Evolutionary conservation across 2,797 vertebrate genomes (phyloP), one percentile per base, ranked within the genome.

Genomic region (Ambastaia sidthimunki): DNA sequence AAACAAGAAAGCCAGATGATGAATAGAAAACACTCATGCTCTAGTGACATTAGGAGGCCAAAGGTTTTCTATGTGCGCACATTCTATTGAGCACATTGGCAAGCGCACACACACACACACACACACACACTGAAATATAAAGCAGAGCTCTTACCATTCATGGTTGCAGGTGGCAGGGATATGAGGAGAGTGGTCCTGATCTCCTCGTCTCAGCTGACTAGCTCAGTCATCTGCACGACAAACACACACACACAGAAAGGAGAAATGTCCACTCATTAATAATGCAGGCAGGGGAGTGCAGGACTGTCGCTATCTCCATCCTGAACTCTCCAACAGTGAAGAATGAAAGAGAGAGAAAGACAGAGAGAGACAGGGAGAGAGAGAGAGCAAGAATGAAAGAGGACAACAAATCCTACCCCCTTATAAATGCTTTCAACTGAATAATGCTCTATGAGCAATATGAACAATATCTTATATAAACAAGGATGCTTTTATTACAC

Each of bases 71-170:
- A 6, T 21, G 1, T 15, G 50, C 59, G 73, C 59, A 73, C 72
- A 76, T 23, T 62, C 60, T 52, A 31, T 44, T 52, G 37, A 16
- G 60, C 62, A 73, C 28, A n/a, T 60, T 65, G 37, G 34, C 41
- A 59, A 44, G 54, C 50, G 66, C 69, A 62, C 77, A 73, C 34
- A 54, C 76, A 59, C 60, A 47, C 44, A 72, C 41, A 62, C 65
- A 57, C 55, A 73, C 28, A 80, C 37, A 77, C 11, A 82, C 0
- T 69, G 34, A 81, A 21, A 76, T 48, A 81, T 63, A 79, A 86
- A 70, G 55, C 25, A 19, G 41, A 71, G 63, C 69, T 80, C 67
- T 83, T 87, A 87, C 85, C 82, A 76, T 87, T 85, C 85, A 87
- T 87, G 84, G 41, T 54, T 81, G 85, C 80, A 85, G 82, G 84